These are phyloP conservation scores for Meta bourneti DNA, from an alignment of 2,888 invertebrate species.

Conservation along the genomic window DNA sequence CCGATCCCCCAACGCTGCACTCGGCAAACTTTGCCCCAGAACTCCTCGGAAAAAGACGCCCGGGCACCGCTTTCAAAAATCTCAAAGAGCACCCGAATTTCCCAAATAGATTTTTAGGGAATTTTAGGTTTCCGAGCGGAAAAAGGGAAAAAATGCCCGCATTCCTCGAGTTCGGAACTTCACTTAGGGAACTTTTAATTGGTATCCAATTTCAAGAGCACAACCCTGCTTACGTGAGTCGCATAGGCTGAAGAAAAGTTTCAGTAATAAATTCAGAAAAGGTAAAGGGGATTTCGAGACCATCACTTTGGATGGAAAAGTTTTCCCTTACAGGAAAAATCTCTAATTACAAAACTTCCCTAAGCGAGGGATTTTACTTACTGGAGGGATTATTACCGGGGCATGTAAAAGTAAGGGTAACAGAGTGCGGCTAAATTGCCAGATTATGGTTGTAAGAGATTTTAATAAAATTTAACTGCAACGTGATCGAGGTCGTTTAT, in stretches of 20 bases:
- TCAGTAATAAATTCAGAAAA: background rate
- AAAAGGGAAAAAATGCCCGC: background rate
- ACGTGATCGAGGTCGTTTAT: slow-evolving; percentile 61
- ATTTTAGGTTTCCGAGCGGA: background rate
- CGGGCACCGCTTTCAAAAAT: background rate
- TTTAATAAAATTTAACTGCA: slow-evolving; percentile 69
- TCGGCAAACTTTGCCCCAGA: background rate
- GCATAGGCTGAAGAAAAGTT: slow-evolving; percentile 50
- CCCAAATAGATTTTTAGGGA: background rate
- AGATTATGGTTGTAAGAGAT: slow-evolving; percentile 46
- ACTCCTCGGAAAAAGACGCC: background rate
- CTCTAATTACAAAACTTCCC: background rate
- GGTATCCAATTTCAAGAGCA: slow-evolving; percentile 63
- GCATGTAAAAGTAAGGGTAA: background rate
- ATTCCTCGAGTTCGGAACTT: background rate
- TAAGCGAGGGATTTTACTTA: background rate
- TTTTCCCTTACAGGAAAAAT: background rate
- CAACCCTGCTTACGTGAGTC: slow-evolving; percentile 46
- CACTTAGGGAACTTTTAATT: slow-evolving; percentile 67
- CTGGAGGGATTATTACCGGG: background rate
- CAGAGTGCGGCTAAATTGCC: background rate
- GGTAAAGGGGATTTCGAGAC: background rate
- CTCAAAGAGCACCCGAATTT: background rate
- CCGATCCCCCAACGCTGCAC: background rate
- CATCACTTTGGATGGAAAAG: background rate